Base-by-base conservation (phyloP, 2,797 vertebrate species). In the Phalanger gymnotis region DNA sequence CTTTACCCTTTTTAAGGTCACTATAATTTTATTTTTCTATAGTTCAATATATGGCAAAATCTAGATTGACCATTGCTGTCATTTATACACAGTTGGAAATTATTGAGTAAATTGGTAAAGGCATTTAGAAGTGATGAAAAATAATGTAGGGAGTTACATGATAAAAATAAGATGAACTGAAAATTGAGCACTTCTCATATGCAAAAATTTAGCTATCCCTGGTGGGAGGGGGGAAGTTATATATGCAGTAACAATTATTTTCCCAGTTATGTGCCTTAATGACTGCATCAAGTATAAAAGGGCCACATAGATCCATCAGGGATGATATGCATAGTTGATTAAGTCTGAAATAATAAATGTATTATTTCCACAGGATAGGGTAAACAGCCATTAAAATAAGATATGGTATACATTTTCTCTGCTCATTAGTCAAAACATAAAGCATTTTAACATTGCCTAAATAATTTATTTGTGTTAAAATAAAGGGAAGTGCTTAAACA, bases 381-480 rank as follows among this genome's bases (percentile, higher is more conserved):
- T 98, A 98, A 98, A 97, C 97, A 98, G 95, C 98, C 98, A 98
- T 98, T 98, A 98, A 98, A 98, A 96, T 90, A 97, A 97, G 97
- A 98, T 92, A 97, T 95, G 97, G 97, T 66, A 73, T 94, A 98
- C 58, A 92, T 91, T 98, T 98, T 98, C 97, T 94, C 91, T 97
- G 96, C 98, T 98, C 98, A 98, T 98, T 98, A 98, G 98, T 98
- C 98, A 98, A 98, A 98, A 96, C 97, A 98, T 98, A 98, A 98
- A 98, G 92, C 97, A 98, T 98, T 98, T 98, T 97, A 98, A 96
- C 94, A n/a, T 98, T 98, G 96, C 97, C 95, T 98, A 98, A 98
- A 99, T 98, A 98, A 98, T 99, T 99, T 98, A 98, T 97, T 98
- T 92, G 93, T 98, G 96, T 98, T 98, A 98, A 98, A 99, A 99